Evolutionary conservation across 2,888 invertebrate genomes (phyloP), one percentile per base, ranked within the genome.

Genomic region (Athalia rosae): DNA sequence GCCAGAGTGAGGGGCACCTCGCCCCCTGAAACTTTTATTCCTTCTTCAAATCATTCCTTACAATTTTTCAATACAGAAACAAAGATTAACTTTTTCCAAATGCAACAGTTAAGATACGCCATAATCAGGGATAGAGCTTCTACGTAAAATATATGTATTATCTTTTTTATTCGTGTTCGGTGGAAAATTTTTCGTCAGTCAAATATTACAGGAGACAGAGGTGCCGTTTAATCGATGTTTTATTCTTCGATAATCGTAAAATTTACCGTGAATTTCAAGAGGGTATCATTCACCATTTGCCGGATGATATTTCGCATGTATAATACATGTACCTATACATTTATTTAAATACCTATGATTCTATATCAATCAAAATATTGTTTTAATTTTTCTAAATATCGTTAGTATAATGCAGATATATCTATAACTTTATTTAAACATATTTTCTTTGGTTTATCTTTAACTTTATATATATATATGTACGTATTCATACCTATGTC

Each of bases 1-100:
- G 66, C 66, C 66, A 66, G 66, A 66, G 66, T 66, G 66, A 66
- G 66, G 66, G 48, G 13, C 64, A 66, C 64, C 64, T 48, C 15
- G 48, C 48, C 64, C 9, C 64, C 48, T 66, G 64, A 45, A 28
- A 28, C 28, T 28, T 28, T 28, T 2, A 28, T 28, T 28, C 28
- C 28, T 28, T 28, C 28, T 28, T 28, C 28, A 28, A 28, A 2
- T 28, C 28, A 28, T 28, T 28, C 28, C 28, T 28, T 28, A 28
- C 28, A 28, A 28, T 28, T 28, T 28, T 28, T 28, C 2, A 2
- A 28, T n/a, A n/a, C 2, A 28, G 28, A 28, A 28, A 28, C 28
- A 28, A 28, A 28, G 28, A 28, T 28, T 28, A 28, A 28, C 28
- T 28, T 28, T 2, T 28, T 28, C 28, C 28, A 28, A 28, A 28